Conservation (phyloP, 2,113 vertebrate genomes). For the Cryptomyrus ogoouensis region DNA sequence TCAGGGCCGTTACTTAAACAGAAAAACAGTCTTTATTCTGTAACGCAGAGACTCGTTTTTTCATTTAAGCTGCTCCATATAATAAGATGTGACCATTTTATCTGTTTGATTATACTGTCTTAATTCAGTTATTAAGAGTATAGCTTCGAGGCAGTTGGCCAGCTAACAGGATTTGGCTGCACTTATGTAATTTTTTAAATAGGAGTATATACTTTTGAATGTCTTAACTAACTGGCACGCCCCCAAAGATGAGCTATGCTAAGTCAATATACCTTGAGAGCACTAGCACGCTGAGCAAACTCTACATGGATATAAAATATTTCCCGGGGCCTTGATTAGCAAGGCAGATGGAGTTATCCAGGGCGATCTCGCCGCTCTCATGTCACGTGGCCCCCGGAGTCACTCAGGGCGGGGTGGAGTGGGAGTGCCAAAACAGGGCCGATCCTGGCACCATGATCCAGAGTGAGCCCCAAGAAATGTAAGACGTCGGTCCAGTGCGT, state of each 20-base stretch:
- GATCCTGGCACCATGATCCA: neutral
- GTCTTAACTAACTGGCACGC: neutral
- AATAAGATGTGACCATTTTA: neutral
- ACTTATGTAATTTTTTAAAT: constrained; percentile 4
- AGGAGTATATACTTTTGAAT: neutral
- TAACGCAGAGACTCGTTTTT: neutral
- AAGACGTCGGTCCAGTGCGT: neutral
- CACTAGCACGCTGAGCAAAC: neutral
- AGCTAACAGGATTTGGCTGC: neutral
- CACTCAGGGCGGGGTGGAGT: neutral
- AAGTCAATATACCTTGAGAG: neutral
- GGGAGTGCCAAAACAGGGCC: neutral
- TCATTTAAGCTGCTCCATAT: neutral
- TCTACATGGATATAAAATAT: neutral
- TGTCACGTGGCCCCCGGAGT: neutral
- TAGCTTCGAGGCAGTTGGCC: constrained; percentile 5
- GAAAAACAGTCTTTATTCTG: constrained; percentile 7
- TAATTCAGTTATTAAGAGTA: neutral
- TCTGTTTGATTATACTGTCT: constrained; percentile 11
- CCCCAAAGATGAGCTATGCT: neutral
- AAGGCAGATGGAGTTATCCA: neutral
- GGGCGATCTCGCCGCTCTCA: neutral
- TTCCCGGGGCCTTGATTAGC: neutral
- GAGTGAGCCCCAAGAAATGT: neutral
- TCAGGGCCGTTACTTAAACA: neutral